Percentiles rank a stretch among this genome's conserved stretches.
Evolutionary conservation across 2,888 invertebrate species (phyloP).

Genomic region (Keiferia lycopersicella): DNA sequence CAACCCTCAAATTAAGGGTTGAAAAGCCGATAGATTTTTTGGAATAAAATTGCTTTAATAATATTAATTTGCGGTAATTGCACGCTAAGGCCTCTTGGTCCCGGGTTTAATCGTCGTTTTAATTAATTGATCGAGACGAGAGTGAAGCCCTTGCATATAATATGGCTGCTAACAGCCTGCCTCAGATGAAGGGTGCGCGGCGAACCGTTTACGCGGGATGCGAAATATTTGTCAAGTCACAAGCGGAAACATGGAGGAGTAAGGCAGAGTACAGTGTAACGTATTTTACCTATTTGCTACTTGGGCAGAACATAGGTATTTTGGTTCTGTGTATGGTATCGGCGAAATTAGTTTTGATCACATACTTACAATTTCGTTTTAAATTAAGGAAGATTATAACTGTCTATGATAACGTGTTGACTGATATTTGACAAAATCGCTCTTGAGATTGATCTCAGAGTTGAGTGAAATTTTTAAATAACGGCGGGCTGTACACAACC

Average conservation of each 20-base stretch:
- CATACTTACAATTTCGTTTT: too few relatives aligned
- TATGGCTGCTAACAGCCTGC: slow-evolving; percentile 70
- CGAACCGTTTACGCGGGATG: slow-evolving; percentile 73
- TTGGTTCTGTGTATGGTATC: too few relatives aligned
- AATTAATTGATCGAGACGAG: slow-evolving; percentile 81
- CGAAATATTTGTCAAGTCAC: slow-evolving; percentile 78
- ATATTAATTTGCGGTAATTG: slow-evolving; percentile 68
- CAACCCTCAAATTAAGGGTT: slow-evolving; percentile 16
- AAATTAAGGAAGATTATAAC: too few relatives aligned
- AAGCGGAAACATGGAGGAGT: slow-evolving; percentile 61
- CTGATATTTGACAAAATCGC: too few relatives aligned
- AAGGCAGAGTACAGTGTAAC: neutral
- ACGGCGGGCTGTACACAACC: too few relatives aligned
- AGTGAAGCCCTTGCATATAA: slow-evolving; percentile 76
- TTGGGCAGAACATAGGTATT: neutral
- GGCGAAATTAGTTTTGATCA: too few relatives aligned
- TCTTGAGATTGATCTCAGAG: too few relatives aligned
- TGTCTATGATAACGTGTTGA: too few relatives aligned
- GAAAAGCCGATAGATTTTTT: slow-evolving; percentile 6
- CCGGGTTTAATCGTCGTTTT: slow-evolving; percentile 68
- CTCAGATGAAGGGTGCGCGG: slow-evolving; percentile 73
- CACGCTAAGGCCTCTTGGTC: slow-evolving; percentile 52
- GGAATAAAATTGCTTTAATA: slow-evolving; percentile 43
- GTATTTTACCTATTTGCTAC: neutral
- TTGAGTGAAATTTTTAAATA: too few relatives aligned